Base-by-base conservation (phyloP, 2,888 invertebrate genomes). In the Luperina nickerlii region DNA sequence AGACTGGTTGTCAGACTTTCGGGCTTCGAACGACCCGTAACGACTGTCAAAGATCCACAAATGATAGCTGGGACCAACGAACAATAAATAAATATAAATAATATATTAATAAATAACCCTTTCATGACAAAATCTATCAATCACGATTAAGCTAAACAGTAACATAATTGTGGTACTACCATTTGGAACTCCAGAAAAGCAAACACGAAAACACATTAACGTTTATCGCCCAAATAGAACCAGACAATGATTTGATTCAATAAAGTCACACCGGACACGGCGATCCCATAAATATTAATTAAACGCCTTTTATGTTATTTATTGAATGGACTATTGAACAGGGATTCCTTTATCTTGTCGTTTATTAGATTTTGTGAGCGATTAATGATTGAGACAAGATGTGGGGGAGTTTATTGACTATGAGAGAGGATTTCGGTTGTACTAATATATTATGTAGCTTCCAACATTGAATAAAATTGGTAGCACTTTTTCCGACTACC, bases 231-330 rank as follows among this genome's bases (percentile, higher is more conserved):
- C 83, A 68, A 79, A 76, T 65, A 77, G 32, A 48, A 32, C 42
- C 72, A 67, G 76, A 78, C 85, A 87, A 87, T 78, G 85, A 87
- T 89, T 90, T 92, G 92, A 93, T 92, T 93, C 93, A 93, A 93
- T 93, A 92, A 90, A 87, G 80, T 76, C 87, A 79, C 84, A 70
- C 90, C 90, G 88, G 92, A 90, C 92, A 82, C 70, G 84, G 85
- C 81, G 74, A 82, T 76, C 83, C 87, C 92, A 93, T 93, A 93
- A 93, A 93, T 93, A 93, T 93, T 93, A 93, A 93, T 93, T 92
- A 92, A 91, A 90, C 82, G 88, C 82, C 90, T 91, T 88, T 91
- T 89, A 90, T 91, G 92, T 91, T 92, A 90, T 92, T 92, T 92
- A 90, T 89, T 87, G 89, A 85, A 76, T 74, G 72, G 79, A 76